These are phyloP conservation scores for Chelonia mydas DNA, from an alignment of 2,797 vertebrate species.

Conservation along the genomic window DNA sequence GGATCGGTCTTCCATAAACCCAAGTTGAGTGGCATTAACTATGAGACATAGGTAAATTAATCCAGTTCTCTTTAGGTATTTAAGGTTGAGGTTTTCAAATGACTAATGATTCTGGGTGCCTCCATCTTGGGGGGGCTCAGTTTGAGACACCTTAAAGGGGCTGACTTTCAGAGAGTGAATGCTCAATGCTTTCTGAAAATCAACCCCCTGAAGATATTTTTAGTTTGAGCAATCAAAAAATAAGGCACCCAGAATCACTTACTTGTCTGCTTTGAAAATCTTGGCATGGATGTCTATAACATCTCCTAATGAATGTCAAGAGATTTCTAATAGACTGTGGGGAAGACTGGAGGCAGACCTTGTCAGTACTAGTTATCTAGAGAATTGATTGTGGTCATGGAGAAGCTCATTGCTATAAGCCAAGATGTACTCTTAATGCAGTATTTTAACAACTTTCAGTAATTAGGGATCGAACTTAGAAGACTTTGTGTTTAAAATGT, in stretches of 20 bases:
- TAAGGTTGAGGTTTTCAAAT: neutral
- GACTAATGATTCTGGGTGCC: neutral
- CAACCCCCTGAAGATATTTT: neutral
- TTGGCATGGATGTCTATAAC: neutral
- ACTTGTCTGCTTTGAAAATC: neutral
- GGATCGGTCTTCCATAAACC: no score
- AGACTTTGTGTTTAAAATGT: neutral
- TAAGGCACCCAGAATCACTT: neutral
- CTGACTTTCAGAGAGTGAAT: neutral
- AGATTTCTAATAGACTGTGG: neutral
- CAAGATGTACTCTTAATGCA: slow-evolving; percentile 29
- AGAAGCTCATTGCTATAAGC: slow-evolving; percentile 52
- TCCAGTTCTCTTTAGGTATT: neutral
- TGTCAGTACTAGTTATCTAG: slow-evolving; percentile 20
- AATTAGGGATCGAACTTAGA: neutral
- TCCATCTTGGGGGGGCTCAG: neutral
- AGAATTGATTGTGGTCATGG: slow-evolving; percentile 28
- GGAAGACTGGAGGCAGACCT: neutral
- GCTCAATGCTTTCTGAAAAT: neutral
- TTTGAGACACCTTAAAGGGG: neutral
- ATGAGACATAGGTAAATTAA: neutral
- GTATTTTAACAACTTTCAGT: slow-evolving; percentile 25
- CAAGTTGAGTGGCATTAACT: no score
- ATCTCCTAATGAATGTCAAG: slow-evolving; percentile 26
- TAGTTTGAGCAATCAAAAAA: slow-evolving; percentile 15